These are phyloP conservation scores for Rhingia campestris DNA, from an alignment of 2,888 invertebrate genomes.

Conservation along the genomic window DNA sequence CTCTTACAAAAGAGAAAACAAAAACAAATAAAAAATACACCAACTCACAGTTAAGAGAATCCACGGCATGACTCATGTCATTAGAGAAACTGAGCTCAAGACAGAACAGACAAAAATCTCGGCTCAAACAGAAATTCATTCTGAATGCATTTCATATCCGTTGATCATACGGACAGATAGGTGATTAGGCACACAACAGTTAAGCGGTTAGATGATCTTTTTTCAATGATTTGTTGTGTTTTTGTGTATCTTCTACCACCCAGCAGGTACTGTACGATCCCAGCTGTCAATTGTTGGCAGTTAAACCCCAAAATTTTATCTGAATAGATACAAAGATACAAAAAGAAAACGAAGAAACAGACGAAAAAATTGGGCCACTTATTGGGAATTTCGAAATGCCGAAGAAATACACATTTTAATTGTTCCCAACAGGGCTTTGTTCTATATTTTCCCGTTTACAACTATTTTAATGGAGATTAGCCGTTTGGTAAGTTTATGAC, in stretches of 20 bases:
- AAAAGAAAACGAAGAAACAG: background rate
- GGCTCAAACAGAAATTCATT: too few species aligned
- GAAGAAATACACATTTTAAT: slow-evolving; percentile 11
- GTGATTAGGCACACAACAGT: background rate
- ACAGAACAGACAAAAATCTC: background rate
- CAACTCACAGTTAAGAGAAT: slow-evolving; percentile 27
- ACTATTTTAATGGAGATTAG: slow-evolving; percentile 54
- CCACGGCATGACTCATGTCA: slow-evolving; percentile 10
- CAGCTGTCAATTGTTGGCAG: background rate
- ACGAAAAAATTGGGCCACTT: slow-evolving; percentile 58
- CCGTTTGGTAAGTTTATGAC: slow-evolving; percentile 40
- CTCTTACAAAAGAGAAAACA: slow-evolving; percentile 60
- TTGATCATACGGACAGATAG: background rate
- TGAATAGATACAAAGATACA: slow-evolving; percentile 31
- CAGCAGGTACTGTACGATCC: slow-evolving; percentile 1
- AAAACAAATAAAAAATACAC: background rate
- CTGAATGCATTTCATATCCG: too few species aligned
- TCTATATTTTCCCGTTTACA: slow-evolving; percentile 48
- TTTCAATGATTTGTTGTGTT: slow-evolving; percentile 32
- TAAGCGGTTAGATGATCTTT: background rate
- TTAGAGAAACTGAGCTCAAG: slow-evolving; percentile 10
- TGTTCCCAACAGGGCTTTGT: slow-evolving; percentile 43
- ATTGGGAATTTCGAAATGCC: background rate
- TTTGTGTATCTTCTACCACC: slow-evolving; percentile 45
- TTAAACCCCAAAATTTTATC: slow-evolving; percentile 7